phyloP scores from a whole-genome alignment of 1,140 invertebrate genomes.

The Arion vulgaris region DNA sequence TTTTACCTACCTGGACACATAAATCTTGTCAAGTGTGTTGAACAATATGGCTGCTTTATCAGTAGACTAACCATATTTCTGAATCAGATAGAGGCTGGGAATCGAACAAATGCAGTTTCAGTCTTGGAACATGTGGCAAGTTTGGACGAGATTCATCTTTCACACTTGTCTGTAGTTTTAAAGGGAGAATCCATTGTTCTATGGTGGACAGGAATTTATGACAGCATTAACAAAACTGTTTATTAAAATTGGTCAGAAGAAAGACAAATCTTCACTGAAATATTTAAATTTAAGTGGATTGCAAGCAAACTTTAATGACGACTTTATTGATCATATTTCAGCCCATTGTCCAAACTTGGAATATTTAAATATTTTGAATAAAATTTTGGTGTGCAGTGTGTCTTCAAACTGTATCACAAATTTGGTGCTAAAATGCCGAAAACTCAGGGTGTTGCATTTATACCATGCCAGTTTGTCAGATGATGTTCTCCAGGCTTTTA shows the following conservation, averaged over 20 bases:
- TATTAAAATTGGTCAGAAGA: not conserved
- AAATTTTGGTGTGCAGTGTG: slow-evolving; percentile 58
- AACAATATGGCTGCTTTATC: slow-evolving; percentile 42
- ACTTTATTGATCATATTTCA: slow-evolving; percentile 56
- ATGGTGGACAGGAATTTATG: slow-evolving; percentile 57
- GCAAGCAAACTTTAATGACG: slow-evolving; percentile 54
- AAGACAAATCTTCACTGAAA: slow-evolving; percentile 33
- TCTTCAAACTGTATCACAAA: slow-evolving; percentile 48
- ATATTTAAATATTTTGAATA: slow-evolving; percentile 62
- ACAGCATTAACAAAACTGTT: slow-evolving; percentile 48
- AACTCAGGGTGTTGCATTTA: slow-evolving; percentile 53
- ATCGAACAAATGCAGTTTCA: slow-evolving; percentile 47
- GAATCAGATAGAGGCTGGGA: slow-evolving; percentile 36
- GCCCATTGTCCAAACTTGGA: slow-evolving; percentile 57
- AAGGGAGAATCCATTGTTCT: slow-evolving; percentile 59
- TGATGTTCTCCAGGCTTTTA: slow-evolving; percentile 53
- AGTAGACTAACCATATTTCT: slow-evolving; percentile 32
- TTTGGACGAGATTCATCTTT: slow-evolving; percentile 40
- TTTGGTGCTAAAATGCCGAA: slow-evolving; percentile 53
- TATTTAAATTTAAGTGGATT: slow-evolving; percentile 59
- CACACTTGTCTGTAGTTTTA: slow-evolving; percentile 47
- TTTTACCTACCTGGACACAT: slow-evolving; percentile 10
- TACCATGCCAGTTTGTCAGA: slow-evolving; percentile 61
- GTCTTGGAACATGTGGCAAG: slow-evolving; percentile 42
- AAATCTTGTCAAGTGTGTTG: not conserved